Evolutionary conservation across 2,888 invertebrate genomes (phyloP), one percentile per base, ranked within the genome.

Genomic region (Amblyteles armatorius): DNA sequence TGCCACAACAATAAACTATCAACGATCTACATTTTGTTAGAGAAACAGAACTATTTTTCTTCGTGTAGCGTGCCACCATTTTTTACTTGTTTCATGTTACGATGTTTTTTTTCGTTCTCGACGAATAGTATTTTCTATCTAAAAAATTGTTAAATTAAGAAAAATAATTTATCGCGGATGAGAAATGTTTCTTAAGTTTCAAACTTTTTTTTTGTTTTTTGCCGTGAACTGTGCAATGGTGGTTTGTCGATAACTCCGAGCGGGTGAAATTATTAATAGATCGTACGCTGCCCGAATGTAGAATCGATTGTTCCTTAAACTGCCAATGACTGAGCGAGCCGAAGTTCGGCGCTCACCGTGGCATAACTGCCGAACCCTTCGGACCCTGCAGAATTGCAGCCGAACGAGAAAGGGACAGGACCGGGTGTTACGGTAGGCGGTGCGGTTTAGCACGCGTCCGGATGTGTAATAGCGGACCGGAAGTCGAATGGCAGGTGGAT

Each of bases 401-500:
- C 44, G 16, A 50, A 48, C 26, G 65, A 60, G 77, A 67, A 52
- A 71, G 67, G 77, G 77, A 83, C 77, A 79, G 48, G 68, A 69
- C 74, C 67, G 79, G 82, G 77, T 80, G 73, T 77, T 77, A 48
- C 55, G 73, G 33, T 72, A 67, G 80, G 74, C 29, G 67, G 79
- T 69, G 71, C 65, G 69, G 74, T 82, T 82, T 83, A 79, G 85
- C 85, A 83, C 85, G 85, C 83, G 85, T 80, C 83, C 85, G 85
- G 85, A 85, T 83, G 83, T 85, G 83, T 77, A 83, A 85, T 83
- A 78, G 26, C 80, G 63, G 80, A 77, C 48, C 85, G 85, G 85
- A 85, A 83, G 77, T 85, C 77, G 71, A 83, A 83, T 77, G 85
- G 85, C 85, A 85, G 85, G 85, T 85, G 85, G 79, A 85, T 77